A percentile compares a stretch with the other conserved stretches of the same genome.
These are phyloP conservation scores for Monopterus albus DNA, from an alignment of 2,113 vertebrate species.

Conservation along the genomic window DNA sequence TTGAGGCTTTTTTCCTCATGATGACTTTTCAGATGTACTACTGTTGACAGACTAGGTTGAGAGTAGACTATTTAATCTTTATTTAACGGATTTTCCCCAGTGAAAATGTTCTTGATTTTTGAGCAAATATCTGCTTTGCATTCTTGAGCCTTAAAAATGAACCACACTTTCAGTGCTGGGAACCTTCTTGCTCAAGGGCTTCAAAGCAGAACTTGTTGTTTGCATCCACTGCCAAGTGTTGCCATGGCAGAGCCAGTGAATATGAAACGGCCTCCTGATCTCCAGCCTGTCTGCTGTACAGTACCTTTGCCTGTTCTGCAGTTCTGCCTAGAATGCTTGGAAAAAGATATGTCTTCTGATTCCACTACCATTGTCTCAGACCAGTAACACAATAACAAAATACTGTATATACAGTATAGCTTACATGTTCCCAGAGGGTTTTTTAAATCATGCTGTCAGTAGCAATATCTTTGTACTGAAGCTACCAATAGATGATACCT, in stretches of 20 bases:
- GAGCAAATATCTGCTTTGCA: not conserved
- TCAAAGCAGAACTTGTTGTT: constrained; percentile 9
- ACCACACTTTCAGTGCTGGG: not conserved
- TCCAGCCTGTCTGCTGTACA: not conserved
- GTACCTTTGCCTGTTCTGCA: not conserved
- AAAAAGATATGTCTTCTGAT: not conserved
- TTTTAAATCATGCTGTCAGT: not conserved
- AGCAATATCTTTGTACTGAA: not conserved
- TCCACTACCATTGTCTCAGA: constrained; percentile 1
- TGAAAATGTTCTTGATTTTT: not conserved
- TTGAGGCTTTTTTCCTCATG: no score
- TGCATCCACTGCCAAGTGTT: constrained; percentile 10
- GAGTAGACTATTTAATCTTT: constrained; percentile 5
- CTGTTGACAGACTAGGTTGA: not conserved
- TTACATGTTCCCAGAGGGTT: not conserved
- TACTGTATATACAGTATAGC: not conserved
- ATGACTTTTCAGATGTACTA: no score
- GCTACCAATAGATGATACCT: not conserved
- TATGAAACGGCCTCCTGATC: constrained; percentile 23
- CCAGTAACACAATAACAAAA: not conserved
- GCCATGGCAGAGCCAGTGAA: constrained; percentile 8
- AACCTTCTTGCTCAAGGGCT: constrained; percentile 36
- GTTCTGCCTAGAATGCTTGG: not conserved
- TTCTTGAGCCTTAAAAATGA: not conserved
- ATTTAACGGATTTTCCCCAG: not conserved